Conservation (phyloP, 2,888 invertebrate species). For the Ochropleura leucogaster region DNA sequence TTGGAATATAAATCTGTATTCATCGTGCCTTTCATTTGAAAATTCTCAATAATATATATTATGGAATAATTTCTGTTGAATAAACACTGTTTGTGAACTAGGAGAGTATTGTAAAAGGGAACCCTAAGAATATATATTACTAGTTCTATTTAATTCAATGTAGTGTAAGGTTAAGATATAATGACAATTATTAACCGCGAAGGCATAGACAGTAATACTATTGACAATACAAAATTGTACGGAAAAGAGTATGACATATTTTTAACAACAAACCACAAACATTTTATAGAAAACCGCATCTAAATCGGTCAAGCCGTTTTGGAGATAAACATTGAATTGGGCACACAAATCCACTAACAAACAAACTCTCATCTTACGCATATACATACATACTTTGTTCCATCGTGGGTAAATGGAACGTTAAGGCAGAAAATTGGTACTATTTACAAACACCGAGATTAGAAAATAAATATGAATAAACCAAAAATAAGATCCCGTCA, state of each 20-base stretch:
- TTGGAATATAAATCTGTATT: slow-evolving; percentile 51
- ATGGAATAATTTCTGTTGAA: slow-evolving; percentile 32
- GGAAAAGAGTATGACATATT: background rate
- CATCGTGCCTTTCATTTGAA: slow-evolving; percentile 42
- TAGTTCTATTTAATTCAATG: background rate
- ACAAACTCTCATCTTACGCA: no score
- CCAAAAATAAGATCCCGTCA: background rate
- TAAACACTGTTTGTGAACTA: background rate
- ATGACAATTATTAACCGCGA: background rate
- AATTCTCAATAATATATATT: slow-evolving; percentile 42
- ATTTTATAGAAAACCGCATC: no score
- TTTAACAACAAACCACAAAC: no score
- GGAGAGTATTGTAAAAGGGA: background rate
- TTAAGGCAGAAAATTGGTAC: no score
- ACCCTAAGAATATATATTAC: background rate
- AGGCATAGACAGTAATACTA: background rate
- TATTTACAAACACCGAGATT: background rate
- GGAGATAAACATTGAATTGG: no score
- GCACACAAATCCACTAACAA: no score
- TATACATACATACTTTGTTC: no score
- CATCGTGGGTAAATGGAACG: background rate
- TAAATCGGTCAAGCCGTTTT: no score
- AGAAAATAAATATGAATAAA: background rate
- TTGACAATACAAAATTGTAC: background rate
- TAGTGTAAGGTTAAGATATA: background rate